Conservation (phyloP, 2,113 vertebrate genomes). For the Sinocyclocheilus rhinocerous region DNA sequence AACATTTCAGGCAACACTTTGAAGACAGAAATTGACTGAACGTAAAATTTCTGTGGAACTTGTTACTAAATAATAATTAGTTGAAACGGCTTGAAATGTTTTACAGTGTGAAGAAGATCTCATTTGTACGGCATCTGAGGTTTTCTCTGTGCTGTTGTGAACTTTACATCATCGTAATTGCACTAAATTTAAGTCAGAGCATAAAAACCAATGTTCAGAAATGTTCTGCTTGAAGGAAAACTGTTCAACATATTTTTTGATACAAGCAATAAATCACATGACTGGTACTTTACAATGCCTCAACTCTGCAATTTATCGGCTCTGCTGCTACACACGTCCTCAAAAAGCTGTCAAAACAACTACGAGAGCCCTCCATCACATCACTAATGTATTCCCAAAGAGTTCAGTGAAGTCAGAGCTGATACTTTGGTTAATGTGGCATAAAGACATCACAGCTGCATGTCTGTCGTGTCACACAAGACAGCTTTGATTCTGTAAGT, state of each 20-base stretch:
- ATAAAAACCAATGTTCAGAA: background rate
- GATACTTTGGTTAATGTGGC: background rate
- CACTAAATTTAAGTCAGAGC: background rate
- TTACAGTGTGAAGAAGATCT: background rate
- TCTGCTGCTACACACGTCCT: background rate
- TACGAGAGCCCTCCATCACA: slow-evolving; percentile 18
- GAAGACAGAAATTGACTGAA: too few relatives aligned
- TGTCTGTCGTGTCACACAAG: background rate
- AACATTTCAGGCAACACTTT: too few relatives aligned
- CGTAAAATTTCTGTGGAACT: too few relatives aligned
- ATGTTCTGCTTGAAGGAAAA: background rate
- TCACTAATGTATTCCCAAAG: too few relatives aligned
- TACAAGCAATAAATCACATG: slow-evolving; percentile 17
- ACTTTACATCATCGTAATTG: background rate
- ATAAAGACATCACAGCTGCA: slow-evolving; percentile 10
- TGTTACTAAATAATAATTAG: too few relatives aligned
- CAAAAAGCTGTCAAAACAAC: slow-evolving; percentile 17
- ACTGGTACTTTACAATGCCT: slow-evolving; percentile 11
- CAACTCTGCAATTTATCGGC: background rate
- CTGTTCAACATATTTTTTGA: background rate
- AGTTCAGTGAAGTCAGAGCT: background rate
- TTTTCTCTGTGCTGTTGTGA: background rate
- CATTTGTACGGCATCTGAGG: background rate
- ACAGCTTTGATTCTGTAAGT: slow-evolving; percentile 15
- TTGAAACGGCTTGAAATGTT: too few relatives aligned